Percentiles rank a stretch among this genome's conserved stretches.
Conservation (phyloP, 1,140 invertebrate genomes). For the Drosophila chauvacae region DNA sequence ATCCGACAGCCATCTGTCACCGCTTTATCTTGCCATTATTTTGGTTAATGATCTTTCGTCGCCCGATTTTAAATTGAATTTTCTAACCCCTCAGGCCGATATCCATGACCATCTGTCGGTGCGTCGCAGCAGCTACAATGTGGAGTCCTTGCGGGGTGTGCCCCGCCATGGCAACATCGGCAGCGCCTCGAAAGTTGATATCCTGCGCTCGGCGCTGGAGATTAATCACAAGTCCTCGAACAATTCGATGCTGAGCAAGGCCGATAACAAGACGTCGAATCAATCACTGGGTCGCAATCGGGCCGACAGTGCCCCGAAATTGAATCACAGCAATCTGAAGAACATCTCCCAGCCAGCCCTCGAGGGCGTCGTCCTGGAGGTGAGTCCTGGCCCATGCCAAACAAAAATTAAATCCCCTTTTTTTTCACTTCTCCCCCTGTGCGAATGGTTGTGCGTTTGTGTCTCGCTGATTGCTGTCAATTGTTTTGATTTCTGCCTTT, state of each 20-base stretch:
- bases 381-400: constrained; percentile 59
- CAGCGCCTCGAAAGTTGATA: constrained; percentile 88
- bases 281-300: constrained; percentile 85
- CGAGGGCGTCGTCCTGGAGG: constrained; percentile 84
- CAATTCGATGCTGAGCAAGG: constrained; percentile 83
- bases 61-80: constrained; percentile 31
- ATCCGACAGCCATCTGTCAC: not conserved
- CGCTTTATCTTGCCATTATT: not conserved
- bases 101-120: constrained; percentile 84
- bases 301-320: constrained; percentile 87
- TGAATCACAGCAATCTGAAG: constrained; percentile 86
- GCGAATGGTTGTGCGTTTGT: constrained; percentile 28
- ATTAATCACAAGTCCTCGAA: constrained; percentile 86
- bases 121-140: constrained; percentile 84
- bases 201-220: constrained; percentile 88
- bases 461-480: constrained; percentile 78
- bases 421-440: constrained; percentile 11
- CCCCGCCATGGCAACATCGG: constrained; percentile 84
- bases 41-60: constrained; percentile 24
- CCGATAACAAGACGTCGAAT: constrained; percentile 85
- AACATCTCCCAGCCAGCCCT: constrained; percentile 87
- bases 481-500: constrained; percentile 74
- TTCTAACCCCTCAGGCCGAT: constrained; percentile 65
- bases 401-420: not conserved
- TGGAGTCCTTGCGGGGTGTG: constrained; percentile 73